Percentiles rank a stretch among this genome's conserved stretches.
phyloP scores from a whole-genome alignment of 2,797 vertebrate species.

The Mustela erminea region DNA sequence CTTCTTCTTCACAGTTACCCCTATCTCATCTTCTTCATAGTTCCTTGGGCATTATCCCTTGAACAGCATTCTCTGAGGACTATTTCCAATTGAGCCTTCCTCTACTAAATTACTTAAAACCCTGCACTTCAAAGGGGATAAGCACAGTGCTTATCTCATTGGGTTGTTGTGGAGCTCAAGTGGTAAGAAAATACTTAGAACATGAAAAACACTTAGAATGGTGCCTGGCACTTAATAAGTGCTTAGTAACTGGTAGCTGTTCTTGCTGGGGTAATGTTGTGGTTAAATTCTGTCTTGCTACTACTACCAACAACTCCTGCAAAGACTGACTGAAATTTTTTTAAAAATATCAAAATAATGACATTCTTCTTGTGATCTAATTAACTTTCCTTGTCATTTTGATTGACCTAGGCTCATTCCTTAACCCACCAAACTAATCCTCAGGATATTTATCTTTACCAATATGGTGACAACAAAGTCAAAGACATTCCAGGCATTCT shows the following conservation, averaged over 20 bases:
- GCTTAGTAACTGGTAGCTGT: background rate
- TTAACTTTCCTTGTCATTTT: conserved; percentile 54
- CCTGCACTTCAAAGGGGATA: conserved; percentile 4
- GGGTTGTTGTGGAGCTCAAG: background rate
- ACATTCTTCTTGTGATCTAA: conserved; percentile 1
- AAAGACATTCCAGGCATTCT: conserved; percentile 86
- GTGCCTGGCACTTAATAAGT: background rate
- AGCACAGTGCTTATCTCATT: background rate
- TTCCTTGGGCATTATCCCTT: conserved; percentile 2
- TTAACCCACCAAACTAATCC: conserved; percentile 14
- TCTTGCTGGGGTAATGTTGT: background rate
- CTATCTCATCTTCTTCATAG: background rate
- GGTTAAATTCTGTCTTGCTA: conserved; percentile 1
- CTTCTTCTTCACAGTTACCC: background rate
- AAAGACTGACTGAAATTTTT: background rate
- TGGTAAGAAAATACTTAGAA: background rate
- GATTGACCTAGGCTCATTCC: conserved; percentile 36
- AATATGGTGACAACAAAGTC: conserved; percentile 85
- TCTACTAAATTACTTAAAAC: conserved; percentile 15
- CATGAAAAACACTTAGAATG: conserved; percentile 16
- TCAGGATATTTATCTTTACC: conserved; percentile 79
- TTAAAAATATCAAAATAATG: background rate
- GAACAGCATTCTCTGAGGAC: background rate
- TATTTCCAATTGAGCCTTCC: background rate
- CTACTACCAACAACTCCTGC: background rate